Evolutionary conservation across 2,113 vertebrate species (phyloP).

Genomic region (Melanostigma gelatinosum): DNA sequence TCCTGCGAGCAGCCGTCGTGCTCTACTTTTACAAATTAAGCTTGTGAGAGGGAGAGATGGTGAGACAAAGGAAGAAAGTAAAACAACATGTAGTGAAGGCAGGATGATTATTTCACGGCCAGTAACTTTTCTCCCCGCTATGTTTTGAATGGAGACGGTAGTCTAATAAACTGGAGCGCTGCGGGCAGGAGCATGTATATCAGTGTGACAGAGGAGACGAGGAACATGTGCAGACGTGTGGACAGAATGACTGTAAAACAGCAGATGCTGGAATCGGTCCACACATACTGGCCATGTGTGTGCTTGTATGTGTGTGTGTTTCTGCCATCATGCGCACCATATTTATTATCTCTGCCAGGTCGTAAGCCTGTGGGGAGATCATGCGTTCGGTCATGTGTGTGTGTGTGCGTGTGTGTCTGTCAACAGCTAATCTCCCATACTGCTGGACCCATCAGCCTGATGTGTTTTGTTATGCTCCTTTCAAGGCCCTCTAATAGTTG

Average conservation of each 20-base stretch:
- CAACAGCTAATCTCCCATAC: neutral
- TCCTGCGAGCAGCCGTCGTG: neutral
- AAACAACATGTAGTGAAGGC: neutral
- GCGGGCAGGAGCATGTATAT: neutral
- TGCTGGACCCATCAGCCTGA: neutral
- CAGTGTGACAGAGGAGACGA: neutral
- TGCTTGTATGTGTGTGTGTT: neutral
- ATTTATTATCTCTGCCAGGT: neutral
- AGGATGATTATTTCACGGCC: neutral
- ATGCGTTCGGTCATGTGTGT: neutral
- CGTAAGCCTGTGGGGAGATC: neutral
- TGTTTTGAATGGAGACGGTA: neutral
- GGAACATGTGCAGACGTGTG: neutral
- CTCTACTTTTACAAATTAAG: slow-evolving; percentile 5
- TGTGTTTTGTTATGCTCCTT: neutral
- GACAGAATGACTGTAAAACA: neutral
- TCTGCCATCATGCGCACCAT: neutral
- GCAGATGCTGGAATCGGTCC: neutral
- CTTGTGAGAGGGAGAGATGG: neutral
- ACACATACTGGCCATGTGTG: neutral
- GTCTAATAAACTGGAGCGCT: neutral
- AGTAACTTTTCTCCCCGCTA: neutral
- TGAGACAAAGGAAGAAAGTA: neutral
- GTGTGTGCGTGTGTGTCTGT: neutral
- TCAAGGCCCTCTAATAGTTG: neutral